Evolutionary conservation across 2,888 invertebrate genomes (phyloP).

Genomic region (Acrobasis suavella): DNA sequence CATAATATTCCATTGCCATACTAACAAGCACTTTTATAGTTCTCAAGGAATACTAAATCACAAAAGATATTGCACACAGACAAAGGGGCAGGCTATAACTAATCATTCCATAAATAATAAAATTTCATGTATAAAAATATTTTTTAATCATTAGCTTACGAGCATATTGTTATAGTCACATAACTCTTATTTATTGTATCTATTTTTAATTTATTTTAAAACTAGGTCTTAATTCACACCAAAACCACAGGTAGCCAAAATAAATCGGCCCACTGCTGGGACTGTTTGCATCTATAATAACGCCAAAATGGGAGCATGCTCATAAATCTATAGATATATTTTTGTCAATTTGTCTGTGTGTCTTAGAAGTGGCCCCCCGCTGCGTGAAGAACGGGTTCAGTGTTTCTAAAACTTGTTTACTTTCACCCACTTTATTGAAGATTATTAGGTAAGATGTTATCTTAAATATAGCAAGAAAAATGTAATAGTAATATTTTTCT

Average conservation of each 20-base stretch:
- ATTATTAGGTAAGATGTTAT: too few species aligned
- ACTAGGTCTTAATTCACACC: slow-evolving; percentile 16
- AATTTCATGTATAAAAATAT: too few species aligned
- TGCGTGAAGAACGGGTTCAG: slow-evolving; percentile 65
- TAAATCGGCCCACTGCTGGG: slow-evolving; percentile 9
- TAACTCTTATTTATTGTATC: slow-evolving; percentile 2
- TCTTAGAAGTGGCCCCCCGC: slow-evolving; percentile 51
- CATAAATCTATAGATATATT: slow-evolving; percentile 46
- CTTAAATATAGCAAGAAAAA: too few species aligned
- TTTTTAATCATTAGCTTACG: too few species aligned
- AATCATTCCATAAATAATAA: too few species aligned
- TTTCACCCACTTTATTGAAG: neutral
- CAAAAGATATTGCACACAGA: neutral
- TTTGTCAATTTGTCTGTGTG: slow-evolving; percentile 64
- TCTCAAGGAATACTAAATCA: neutral
- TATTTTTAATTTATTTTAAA: slow-evolving; percentile 11
- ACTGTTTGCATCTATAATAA: slow-evolving; percentile 16
- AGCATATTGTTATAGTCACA: neutral
- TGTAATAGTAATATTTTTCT: too few species aligned
- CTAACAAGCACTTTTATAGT: too few species aligned
- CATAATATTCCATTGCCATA: too few species aligned
- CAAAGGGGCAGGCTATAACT: neutral
- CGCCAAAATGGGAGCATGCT: slow-evolving; percentile 20
- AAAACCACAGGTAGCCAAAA: slow-evolving; percentile 15
- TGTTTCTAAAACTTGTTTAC: slow-evolving; percentile 6